Evolutionary conservation across 2,888 invertebrate species (phyloP).

Genomic region (Polydrusus pterygomalis): DNA sequence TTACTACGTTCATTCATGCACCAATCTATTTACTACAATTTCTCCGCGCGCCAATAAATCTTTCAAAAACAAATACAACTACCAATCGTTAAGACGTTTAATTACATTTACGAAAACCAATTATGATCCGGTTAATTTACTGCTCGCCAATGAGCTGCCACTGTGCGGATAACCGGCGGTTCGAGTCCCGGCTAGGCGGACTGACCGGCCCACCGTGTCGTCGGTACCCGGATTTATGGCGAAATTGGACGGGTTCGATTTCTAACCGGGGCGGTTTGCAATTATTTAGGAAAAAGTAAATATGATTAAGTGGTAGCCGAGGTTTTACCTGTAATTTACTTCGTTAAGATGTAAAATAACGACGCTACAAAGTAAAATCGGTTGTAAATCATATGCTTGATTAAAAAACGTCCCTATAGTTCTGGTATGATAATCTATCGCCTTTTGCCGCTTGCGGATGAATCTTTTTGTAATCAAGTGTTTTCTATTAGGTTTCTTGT

Average conservation of each 20-base stretch:
- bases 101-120: constrained; percentile 49
- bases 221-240: constrained; percentile 40
- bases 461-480: too few relatives aligned
- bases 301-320: constrained; percentile 65
- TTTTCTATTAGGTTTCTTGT: too few relatives aligned
- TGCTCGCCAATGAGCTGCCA: constrained; percentile 52
- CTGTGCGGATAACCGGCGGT: constrained; percentile 39
- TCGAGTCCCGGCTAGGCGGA: constrained; percentile 40
- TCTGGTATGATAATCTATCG: too few relatives aligned
- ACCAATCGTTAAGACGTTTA: constrained; percentile 44
- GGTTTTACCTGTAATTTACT: constrained; percentile 50
- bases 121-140: constrained; percentile 51
- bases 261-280: constrained; percentile 61
- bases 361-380: background rate
- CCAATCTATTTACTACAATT: constrained; percentile 32
- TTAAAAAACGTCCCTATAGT: too few relatives aligned
- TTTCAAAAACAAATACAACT: constrained; percentile 33
- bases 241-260: constrained; percentile 36
- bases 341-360: constrained; percentile 11
- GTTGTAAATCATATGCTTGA: background rate
- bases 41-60: constrained; percentile 31
- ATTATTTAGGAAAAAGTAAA: constrained; percentile 65
- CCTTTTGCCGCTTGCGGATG: too few relatives aligned
- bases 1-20: constrained; percentile 32
- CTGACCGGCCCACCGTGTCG: constrained; percentile 45